Percentiles rank a stretch among this genome's conserved stretches.
These are phyloP conservation scores for Caenorhabditis sp. DNA, from an alignment of 2,888 invertebrate species.

Conservation along the genomic window DNA sequence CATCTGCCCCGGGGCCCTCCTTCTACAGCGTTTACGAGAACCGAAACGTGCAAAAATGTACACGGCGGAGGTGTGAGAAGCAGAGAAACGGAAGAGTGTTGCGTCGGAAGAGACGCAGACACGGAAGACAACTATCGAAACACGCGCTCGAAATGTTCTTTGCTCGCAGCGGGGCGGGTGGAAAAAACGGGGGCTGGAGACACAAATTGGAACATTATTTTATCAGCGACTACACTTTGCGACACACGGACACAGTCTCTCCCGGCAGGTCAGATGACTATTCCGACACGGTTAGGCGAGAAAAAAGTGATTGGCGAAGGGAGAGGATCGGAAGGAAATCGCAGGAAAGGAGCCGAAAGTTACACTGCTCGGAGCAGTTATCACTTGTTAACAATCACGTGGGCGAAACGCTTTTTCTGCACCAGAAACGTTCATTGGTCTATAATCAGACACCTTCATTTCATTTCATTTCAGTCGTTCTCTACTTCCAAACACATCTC, in stretches of 20 bases:
- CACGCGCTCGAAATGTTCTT: slow-evolving; percentile 56
- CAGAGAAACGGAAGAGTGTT: slow-evolving; percentile 35
- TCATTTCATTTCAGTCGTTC: too few species aligned
- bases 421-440: too few species aligned
- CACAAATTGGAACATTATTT: slow-evolving; percentile 52
- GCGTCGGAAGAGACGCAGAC: slow-evolving; percentile 33
- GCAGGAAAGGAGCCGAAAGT: slow-evolving; percentile 1
- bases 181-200: slow-evolving; percentile 18
- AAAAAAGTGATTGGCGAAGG: neutral
- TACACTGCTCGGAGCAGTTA: slow-evolving; percentile 7
- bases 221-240: slow-evolving; percentile 26
- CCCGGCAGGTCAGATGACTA: slow-evolving; percentile 33
- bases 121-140: slow-evolving; percentile 45
- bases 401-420: neutral
- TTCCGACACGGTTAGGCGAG: too few species aligned
- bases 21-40: slow-evolving; percentile 41
- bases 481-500: neutral
- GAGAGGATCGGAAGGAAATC: neutral
- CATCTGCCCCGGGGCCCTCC: slow-evolving; percentile 27
- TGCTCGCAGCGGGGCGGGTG: slow-evolving; percentile 20
- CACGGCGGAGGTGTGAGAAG: slow-evolving; percentile 28
- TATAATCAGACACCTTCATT: too few species aligned
- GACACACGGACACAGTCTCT: neutral
- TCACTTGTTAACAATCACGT: slow-evolving; percentile 9
- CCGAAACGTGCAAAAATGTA: slow-evolving; percentile 50